phyloP scores from a whole-genome alignment of 2,797 vertebrate species.

The Melanotaenia nigrans region DNA sequence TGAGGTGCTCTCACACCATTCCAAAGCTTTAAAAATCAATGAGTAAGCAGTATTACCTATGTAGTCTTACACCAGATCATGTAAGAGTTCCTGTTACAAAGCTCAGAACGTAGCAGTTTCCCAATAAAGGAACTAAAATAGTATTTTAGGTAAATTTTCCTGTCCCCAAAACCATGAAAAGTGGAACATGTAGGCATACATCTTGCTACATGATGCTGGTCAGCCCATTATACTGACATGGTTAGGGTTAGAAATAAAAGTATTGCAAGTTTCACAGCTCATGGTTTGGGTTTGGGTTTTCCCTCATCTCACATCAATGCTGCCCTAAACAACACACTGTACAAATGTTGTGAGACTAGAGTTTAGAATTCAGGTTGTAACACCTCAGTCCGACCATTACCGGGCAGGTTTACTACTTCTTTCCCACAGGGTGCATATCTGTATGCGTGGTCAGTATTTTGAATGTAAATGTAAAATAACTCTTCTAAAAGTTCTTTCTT shows the following conservation, averaged over 20 bases:
- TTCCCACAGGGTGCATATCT: background rate
- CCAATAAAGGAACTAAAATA: background rate
- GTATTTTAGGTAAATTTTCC: background rate
- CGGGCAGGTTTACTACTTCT: background rate
- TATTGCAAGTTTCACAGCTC: background rate
- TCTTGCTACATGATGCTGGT: too few species aligned
- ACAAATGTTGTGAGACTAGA: too few species aligned
- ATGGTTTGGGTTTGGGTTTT: background rate
- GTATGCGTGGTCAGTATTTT: background rate
- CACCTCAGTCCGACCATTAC: too few species aligned
- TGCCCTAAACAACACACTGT: background rate
- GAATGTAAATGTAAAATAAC: background rate
- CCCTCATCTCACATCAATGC: background rate
- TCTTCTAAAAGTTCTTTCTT: constrained; percentile 3
- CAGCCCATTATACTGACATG: too few species aligned
- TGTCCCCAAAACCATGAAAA: background rate
- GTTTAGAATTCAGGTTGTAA: too few species aligned
- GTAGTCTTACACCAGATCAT: background rate
- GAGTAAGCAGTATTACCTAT: background rate
- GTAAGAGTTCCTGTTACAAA: too few species aligned
- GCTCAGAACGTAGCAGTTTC: background rate
- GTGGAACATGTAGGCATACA: too few species aligned
- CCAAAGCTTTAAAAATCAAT: too few species aligned
- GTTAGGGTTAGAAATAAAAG: background rate
- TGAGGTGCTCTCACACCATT: too few species aligned